Evolutionary conservation across 2,797 vertebrate genomes (phyloP).

Genomic region (Sebastolobus alascanus): DNA sequence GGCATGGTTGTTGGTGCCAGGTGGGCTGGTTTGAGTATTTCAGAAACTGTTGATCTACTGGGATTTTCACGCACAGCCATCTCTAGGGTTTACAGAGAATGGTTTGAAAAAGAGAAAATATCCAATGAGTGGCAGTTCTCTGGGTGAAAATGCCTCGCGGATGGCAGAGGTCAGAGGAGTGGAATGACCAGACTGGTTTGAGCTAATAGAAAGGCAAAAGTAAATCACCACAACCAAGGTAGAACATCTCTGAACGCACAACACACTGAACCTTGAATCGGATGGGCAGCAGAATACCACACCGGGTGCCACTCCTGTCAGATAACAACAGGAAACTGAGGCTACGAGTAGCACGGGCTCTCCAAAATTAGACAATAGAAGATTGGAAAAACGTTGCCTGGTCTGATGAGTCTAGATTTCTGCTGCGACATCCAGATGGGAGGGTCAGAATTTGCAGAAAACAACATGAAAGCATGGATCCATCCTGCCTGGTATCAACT

Average conservation of each 20-base stretch:
- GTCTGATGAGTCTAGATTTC: conserved; percentile 3
- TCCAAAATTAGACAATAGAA: too few species aligned
- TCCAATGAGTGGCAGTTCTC: neutral
- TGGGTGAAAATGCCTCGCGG: neutral
- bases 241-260: neutral
- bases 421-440: conserved; percentile 42
- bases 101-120: neutral
- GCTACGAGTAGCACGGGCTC: too few species aligned
- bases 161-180: neutral
- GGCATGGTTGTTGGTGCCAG: neutral
- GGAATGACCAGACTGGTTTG: neutral
- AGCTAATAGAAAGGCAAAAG: neutral
- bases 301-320: neutral
- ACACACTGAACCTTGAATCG: neutral
- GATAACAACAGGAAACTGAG: neutral
- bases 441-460: conserved; percentile 47
- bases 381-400: too few species aligned
- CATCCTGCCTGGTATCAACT: neutral
- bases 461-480: conserved; percentile 16
- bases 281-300: neutral
- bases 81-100: neutral
- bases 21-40: neutral
- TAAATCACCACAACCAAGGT: neutral
- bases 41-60: neutral
- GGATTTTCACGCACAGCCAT: neutral